These are phyloP conservation scores for Arothron firmamentum DNA, from an alignment of 2,113 vertebrate genomes.

Conservation along the genomic window DNA sequence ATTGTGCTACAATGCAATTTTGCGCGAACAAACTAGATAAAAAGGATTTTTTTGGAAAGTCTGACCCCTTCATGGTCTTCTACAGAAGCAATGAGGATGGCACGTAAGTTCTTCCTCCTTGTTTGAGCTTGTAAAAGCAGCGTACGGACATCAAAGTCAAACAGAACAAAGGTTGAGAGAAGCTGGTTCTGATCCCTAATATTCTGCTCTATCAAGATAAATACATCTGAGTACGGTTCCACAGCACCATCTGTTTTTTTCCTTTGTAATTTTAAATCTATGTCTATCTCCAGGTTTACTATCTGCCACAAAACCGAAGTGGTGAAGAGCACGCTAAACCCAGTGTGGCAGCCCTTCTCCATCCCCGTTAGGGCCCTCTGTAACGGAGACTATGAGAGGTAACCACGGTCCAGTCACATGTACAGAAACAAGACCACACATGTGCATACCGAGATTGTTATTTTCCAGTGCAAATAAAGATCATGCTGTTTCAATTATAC, in stretches of 20 bases:
- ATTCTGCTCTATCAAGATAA: conserved; percentile 15
- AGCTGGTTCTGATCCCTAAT: conserved; percentile 13
- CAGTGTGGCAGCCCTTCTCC: conserved; percentile 86
- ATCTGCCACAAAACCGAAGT: conserved; percentile 79
- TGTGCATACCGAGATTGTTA: background rate
- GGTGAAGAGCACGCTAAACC: conserved; percentile 86
- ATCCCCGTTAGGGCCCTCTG: conserved; percentile 89
- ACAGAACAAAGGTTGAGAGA: conserved; percentile 8
- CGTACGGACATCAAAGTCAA: conserved; percentile 25
- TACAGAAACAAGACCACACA: background rate
- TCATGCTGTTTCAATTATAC: background rate
- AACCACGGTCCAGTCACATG: conserved; percentile 1
- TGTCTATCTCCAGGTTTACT: conserved; percentile 66
- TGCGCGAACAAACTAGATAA: conserved; percentile 93
- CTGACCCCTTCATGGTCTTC: conserved; percentile 91
- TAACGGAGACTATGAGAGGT: conserved; percentile 92
- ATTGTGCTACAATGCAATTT: conserved; percentile 89
- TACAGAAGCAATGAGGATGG: conserved; percentile 92
- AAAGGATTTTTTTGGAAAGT: conserved; percentile 93
- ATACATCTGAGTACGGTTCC: background rate
- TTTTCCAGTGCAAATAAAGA: conserved; percentile 31
- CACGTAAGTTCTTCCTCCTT: conserved; percentile 77
- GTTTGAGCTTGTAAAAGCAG: conserved; percentile 13
- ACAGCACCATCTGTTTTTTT: conserved; percentile 14
- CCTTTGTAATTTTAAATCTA: conserved; percentile 21